Percentiles rank a stretch among this genome's conserved stretches.
Evolutionary conservation across 1,140 invertebrate species (phyloP).

Genomic region (Orchestia grillus): DNA sequence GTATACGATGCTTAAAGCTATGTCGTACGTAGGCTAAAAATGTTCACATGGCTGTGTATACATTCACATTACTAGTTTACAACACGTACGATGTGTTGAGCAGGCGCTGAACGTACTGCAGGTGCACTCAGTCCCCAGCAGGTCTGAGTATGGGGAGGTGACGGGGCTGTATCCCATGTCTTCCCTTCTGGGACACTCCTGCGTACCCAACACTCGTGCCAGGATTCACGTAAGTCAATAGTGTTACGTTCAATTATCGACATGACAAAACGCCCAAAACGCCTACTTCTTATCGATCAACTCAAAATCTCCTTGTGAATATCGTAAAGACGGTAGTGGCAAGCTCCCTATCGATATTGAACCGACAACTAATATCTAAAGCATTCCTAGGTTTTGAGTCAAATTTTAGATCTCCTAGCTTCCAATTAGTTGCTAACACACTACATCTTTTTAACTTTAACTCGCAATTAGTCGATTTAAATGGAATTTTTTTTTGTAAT

Average conservation of each 20-base stretch:
- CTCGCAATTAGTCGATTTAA: too few species aligned
- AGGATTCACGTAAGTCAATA: background rate
- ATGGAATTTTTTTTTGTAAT: too few species aligned
- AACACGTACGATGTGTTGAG: background rate
- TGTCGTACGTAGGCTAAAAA: background rate
- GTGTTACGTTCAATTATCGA: background rate
- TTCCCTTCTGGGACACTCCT: conserved; percentile 84
- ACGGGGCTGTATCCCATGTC: conserved; percentile 80
- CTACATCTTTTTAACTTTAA: too few species aligned
- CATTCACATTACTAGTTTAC: background rate
- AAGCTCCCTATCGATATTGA: too few species aligned
- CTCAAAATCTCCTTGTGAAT: background rate
- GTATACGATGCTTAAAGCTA: background rate
- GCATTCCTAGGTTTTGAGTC: too few species aligned
- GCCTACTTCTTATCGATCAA: background rate
- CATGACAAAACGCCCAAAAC: background rate
- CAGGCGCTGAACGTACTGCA: conserved; percentile 64
- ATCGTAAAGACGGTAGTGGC: too few species aligned
- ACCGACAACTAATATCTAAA: too few species aligned
- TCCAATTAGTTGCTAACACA: too few species aligned
- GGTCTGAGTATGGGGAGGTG: conserved; percentile 63
- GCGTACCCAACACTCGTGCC: conserved; percentile 79
- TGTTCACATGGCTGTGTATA: background rate
- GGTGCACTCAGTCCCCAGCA: conserved; percentile 65
- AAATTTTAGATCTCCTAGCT: too few species aligned